Evolutionary conservation across 2,113 vertebrate genomes (phyloP).

Genomic region (Raphicerus campestris): DNA sequence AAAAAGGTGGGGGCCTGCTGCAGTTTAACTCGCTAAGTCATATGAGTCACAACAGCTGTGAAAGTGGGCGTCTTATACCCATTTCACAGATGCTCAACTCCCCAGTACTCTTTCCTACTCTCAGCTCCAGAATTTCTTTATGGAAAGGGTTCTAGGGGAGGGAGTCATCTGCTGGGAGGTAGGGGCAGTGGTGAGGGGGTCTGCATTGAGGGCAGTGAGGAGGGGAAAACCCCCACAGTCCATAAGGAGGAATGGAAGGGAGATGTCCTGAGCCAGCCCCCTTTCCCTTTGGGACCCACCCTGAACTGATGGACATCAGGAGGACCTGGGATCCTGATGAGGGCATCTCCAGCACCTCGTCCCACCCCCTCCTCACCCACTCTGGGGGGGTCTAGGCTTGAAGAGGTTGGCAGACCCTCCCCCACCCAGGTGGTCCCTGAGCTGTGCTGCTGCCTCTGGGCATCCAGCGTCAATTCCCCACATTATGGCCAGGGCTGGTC

Average conservation of each 20-base stretch:
- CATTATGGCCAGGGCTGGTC: background rate
- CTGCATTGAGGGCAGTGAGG: background rate
- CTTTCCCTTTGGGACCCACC: background rate
- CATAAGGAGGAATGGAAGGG: background rate
- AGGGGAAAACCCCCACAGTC: background rate
- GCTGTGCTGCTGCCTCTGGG: background rate
- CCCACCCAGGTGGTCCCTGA: no score
- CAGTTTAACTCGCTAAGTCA: background rate
- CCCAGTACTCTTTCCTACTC: background rate
- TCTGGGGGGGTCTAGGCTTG: background rate
- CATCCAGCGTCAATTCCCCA: background rate
- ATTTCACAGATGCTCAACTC: background rate
- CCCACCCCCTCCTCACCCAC: fast-evolving
- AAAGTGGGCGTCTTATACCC: background rate
- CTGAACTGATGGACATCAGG: background rate
- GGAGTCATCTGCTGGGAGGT: background rate
- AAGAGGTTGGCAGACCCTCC: background rate
- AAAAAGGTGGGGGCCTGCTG: background rate
- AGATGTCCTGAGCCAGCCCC: background rate
- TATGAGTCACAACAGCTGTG: background rate
- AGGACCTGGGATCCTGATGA: fast-evolving
- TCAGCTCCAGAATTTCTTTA: background rate
- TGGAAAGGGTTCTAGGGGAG: background rate
- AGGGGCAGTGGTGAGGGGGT: background rate
- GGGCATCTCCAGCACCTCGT: no score